phyloP scores from a whole-genome alignment of 2,797 vertebrate species.

The Mus caroli region DNA sequence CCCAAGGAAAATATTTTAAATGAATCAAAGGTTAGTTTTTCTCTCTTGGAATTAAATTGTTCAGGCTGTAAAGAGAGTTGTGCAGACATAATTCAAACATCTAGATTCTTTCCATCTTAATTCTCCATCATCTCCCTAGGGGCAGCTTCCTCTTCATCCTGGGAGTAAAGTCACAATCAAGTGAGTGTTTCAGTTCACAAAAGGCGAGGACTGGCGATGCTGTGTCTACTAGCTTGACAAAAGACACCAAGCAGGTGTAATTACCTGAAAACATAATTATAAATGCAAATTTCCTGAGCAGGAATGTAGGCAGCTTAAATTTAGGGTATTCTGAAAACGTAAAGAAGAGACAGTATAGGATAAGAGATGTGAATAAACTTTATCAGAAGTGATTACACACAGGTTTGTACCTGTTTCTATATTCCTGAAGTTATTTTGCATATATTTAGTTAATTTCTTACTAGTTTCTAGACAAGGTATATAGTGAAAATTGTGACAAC shows the following conservation, averaged over 20 bases:
- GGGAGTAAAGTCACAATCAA: not conserved
- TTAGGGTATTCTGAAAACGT: not conserved
- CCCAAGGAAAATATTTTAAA: too few relatives aligned
- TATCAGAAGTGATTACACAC: not conserved
- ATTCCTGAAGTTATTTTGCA: not conserved
- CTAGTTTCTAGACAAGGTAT: not conserved
- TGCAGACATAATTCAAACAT: not conserved
- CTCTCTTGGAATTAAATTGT: not conserved
- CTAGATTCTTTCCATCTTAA: not conserved
- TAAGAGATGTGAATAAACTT: not conserved
- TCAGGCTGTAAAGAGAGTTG: not conserved
- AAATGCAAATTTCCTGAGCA: not conserved
- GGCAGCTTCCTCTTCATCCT: not conserved
- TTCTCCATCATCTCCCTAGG: too few relatives aligned
- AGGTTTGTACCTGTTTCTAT: not conserved
- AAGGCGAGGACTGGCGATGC: not conserved
- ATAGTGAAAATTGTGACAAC: rapidly evolving
- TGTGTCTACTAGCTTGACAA: not conserved
- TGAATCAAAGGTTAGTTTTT: not conserved
- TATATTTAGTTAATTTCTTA: not conserved
- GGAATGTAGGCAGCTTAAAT: not conserved
- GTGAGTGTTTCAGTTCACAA: not conserved
- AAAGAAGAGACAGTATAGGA: not conserved
- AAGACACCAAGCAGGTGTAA: not conserved
- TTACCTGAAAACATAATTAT: not conserved